phyloP scores from a whole-genome alignment of 1,140 invertebrate species.

The Drosophila mayri region DNA sequence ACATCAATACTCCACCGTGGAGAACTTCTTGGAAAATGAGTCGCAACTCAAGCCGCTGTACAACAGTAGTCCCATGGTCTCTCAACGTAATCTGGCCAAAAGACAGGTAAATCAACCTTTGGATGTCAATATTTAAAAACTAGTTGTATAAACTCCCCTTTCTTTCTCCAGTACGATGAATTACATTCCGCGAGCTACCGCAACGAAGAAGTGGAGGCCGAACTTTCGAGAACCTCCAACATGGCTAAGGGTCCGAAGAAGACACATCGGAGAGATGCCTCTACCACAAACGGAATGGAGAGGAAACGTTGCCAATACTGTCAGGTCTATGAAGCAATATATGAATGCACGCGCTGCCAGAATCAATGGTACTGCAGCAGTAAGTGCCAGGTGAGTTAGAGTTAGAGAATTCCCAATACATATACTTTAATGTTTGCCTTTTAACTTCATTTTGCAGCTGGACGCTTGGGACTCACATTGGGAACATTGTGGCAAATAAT shows the following conservation, averaged over 20 bases:
- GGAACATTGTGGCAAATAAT: constrained; percentile 43
- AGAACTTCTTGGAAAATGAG: constrained; percentile 52
- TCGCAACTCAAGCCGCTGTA: constrained; percentile 41
- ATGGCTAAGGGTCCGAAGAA: neutral
- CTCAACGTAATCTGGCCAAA: neutral
- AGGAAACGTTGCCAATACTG: constrained; percentile 91
- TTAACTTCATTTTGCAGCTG: constrained; percentile 17
- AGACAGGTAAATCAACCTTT: constrained; percentile 6
- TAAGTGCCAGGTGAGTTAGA: constrained; percentile 93
- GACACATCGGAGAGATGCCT: neutral
- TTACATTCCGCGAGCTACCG: constrained; percentile 51
- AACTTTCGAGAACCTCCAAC: no score
- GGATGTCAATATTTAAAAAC: no score
- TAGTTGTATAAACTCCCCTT: neutral
- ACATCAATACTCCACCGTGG: constrained; percentile 9
- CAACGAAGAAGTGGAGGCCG: neutral
- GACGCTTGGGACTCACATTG: constrained; percentile 57
- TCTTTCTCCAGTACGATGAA: constrained; percentile 12
- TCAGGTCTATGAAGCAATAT: constrained; percentile 90
- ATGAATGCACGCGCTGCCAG: constrained; percentile 93
- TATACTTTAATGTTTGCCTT: neutral
- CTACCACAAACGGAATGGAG: constrained; percentile 39
- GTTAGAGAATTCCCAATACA: neutral
- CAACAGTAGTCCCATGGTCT: constrained; percentile 61
- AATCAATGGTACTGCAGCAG: constrained; percentile 96